Evolutionary conservation across 2,888 invertebrate genomes (phyloP), one percentile per base, ranked within the genome.

Genomic region (Clivina fossor): DNA sequence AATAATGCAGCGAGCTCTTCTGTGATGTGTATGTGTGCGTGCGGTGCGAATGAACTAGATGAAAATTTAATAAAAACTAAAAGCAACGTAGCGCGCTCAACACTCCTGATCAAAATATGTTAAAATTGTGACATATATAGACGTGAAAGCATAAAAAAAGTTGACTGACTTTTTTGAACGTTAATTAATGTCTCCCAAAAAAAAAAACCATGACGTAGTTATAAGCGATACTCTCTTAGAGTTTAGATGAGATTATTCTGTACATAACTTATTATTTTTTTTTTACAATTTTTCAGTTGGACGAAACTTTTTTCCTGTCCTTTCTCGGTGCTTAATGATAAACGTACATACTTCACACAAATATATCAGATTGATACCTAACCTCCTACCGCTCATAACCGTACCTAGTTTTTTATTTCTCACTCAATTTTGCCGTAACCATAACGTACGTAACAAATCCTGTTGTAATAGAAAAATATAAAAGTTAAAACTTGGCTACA

Each of bases 401-500:
- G n/a, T n/a, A n/a, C n/a, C n/a, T n/a, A n/a, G n/a, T n/a, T n/a
- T n/a, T n/a, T n/a, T n/a, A n/a, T n/a, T n/a, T n/a, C n/a, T n/a
- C n/a, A n/a, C n/a, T n/a, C n/a, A n/a, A n/a, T n/a, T n/a, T 53
- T 43, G 38, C 41, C 43, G 35, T 53, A 24, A 33, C n/a, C n/a
- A n/a, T n/a, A n/a, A 41, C 13, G 24, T 41, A 47, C 47, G 47
- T 47, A 50, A 48, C 40, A 37, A 26, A 49, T 20, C 47, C 47
- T 33, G 20, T 50, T 44, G 44, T 53, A 53, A 53, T 53, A 53
- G 53, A 49, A 49, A 22, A 38, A 30, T 19, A 30, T n/a, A 7
- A 24, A 47, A 62, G 63, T 26, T 51, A 37, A 37, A 54, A 53
- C 43, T 56, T 57, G 58, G 58, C 60, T 58, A 60, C 57, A 58